These are phyloP conservation scores for Cavia porcellus DNA, from an alignment of 2,113 vertebrate genomes.

Conservation along the genomic window DNA sequence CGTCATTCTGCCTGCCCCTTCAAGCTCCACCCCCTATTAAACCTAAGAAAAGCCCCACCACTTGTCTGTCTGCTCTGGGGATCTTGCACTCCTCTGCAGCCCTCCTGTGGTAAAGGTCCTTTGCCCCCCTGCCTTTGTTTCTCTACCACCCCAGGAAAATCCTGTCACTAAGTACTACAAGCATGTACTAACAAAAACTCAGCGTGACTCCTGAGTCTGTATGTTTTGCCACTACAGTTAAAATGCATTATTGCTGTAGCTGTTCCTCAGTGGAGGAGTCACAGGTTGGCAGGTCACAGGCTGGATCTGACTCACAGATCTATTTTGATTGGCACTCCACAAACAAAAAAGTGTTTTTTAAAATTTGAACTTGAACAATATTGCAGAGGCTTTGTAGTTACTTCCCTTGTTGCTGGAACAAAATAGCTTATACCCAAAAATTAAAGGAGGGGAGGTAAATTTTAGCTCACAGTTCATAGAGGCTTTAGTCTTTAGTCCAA, in stretches of 20 bases:
- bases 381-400: not conserved
- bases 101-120: no score
- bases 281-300: not conserved
- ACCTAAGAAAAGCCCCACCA: no score
- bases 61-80: no score
- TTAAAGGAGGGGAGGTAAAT: not conserved
- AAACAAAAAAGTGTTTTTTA: not conserved
- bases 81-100: no score
- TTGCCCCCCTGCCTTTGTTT: no score
- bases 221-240: not conserved
- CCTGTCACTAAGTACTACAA: not conserved
- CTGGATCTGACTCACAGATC: not conserved
- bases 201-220: not conserved
- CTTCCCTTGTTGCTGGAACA: not conserved
- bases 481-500: not conserved
- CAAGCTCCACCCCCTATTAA: no score
- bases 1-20: no score
- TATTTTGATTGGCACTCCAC: conserved; percentile 2
- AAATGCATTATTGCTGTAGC: not conserved
- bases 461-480: not conserved
- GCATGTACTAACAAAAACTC: not conserved
- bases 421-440: not conserved
- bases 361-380: not conserved
- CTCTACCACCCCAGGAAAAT: no score
- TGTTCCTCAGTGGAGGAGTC: not conserved